A percentile compares a stretch with the other conserved stretches of the same genome.
These are phyloP conservation scores for Tadarida brasiliensis DNA, from an alignment of 2,797 vertebrate genomes.

Conservation along the genomic window DNA sequence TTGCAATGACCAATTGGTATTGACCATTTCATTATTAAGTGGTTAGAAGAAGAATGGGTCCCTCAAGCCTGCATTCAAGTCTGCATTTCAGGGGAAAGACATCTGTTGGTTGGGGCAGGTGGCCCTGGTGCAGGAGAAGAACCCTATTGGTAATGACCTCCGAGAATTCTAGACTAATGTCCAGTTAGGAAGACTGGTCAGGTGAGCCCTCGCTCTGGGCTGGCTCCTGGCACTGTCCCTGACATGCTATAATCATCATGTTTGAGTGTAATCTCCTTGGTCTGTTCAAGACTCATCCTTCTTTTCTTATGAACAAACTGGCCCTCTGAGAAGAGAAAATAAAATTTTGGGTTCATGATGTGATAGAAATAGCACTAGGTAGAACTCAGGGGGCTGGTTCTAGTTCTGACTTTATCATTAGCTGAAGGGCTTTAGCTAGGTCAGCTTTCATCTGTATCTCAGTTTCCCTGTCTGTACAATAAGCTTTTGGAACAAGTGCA, in stretches of 20 bases:
- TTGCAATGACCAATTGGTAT: not conserved
- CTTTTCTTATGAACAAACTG: not conserved
- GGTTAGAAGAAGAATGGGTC: not conserved
- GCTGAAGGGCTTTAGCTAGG: not conserved
- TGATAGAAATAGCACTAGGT: not conserved
- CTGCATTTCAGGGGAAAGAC: not conserved
- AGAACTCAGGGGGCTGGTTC: not conserved
- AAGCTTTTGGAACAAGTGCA: not conserved
- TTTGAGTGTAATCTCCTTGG: not conserved
- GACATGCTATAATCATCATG: rapidly evolving
- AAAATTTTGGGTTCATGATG: not conserved
- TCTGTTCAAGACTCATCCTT: not conserved
- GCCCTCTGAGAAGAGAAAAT: not conserved
- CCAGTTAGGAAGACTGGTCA: not conserved
- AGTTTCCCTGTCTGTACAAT: not conserved
- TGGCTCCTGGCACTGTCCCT: not conserved
- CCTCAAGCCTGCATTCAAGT: not conserved
- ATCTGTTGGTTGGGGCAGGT: not conserved
- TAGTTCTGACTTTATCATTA: not conserved
- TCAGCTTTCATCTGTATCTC: not conserved
- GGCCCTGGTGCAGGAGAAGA: not conserved
- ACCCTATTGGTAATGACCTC: not conserved
- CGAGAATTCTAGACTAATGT: not conserved
- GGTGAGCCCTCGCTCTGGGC: not conserved
- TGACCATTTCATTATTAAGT: not conserved